Evolutionary conservation across 2,888 invertebrate genomes (phyloP).

Genomic region (Antitype chi): DNA sequence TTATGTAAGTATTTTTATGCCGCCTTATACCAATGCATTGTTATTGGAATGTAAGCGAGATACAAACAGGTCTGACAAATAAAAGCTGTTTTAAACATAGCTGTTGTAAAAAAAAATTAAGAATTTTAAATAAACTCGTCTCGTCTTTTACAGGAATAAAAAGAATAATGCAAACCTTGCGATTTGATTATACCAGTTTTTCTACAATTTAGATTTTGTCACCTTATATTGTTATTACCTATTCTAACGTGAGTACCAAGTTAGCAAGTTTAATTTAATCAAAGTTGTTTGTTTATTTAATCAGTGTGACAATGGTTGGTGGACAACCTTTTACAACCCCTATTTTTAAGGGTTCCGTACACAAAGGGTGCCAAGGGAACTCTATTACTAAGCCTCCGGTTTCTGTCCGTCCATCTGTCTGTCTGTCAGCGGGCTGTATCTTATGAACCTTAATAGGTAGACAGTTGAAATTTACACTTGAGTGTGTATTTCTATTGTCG

Average conservation of each 20-base stretch:
- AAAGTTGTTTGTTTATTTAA: neutral
- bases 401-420: too few species aligned
- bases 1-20: neutral
- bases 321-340: neutral
- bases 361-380: too few species aligned
- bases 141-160: too few species aligned
- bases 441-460: too few species aligned
- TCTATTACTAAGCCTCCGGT: too few species aligned
- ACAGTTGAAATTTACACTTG: too few species aligned
- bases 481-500: too few species aligned
- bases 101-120: too few species aligned
- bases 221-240: neutral
- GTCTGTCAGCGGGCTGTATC: too few species aligned
- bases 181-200: conserved; percentile 28
- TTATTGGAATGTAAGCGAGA: neutral
- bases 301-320: neutral
- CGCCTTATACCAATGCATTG: neutral
- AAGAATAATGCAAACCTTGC: neutral
- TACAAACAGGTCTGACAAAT: neutral
- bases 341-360: neutral
- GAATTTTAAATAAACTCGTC: neutral
- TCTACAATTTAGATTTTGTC: conserved; percentile 18
- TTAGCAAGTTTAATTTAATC: neutral
- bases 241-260: neutral
- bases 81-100: neutral